Conservation (phyloP, 1,140 invertebrate species). For the Hydropsyche tenuis region DNA sequence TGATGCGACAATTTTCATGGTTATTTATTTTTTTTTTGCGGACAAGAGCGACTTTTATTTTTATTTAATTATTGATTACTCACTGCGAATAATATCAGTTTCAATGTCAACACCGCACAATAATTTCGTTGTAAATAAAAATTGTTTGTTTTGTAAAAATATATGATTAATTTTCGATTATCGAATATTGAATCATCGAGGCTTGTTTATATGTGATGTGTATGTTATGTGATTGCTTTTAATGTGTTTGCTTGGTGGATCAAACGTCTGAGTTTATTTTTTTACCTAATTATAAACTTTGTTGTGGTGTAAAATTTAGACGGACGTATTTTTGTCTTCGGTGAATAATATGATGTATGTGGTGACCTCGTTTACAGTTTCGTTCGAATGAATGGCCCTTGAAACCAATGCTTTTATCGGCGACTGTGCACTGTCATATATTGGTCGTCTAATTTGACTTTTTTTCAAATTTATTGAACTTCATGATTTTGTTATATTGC, state of each 20-base stretch:
- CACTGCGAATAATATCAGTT: too few species aligned
- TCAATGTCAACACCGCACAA: too few species aligned
- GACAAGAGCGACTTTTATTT: too few species aligned
- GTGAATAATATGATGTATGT: neutral
- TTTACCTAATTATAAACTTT: neutral
- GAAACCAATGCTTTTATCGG: neutral
- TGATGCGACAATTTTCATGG: neutral
- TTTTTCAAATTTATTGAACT: too few species aligned
- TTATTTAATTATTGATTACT: too few species aligned
- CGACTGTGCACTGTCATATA: too few species aligned
- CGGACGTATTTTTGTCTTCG: neutral
- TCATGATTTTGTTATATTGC: too few species aligned
- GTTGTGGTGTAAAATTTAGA: conserved; percentile 4
- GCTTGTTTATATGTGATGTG: neutral
- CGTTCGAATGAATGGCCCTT: neutral
- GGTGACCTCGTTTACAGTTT: neutral
- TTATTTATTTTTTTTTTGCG: neutral
- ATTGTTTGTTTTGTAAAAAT: too few species aligned
- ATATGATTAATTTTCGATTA: too few species aligned
- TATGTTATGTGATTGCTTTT: neutral
- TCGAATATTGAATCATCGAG: too few species aligned
- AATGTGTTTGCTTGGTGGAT: neutral
- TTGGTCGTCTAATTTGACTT: too few species aligned
- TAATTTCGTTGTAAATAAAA: too few species aligned
- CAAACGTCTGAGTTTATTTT: conserved; percentile 2